phyloP scores from a whole-genome alignment of 2,888 invertebrate genomes.

The Notodonta ziczac region DNA sequence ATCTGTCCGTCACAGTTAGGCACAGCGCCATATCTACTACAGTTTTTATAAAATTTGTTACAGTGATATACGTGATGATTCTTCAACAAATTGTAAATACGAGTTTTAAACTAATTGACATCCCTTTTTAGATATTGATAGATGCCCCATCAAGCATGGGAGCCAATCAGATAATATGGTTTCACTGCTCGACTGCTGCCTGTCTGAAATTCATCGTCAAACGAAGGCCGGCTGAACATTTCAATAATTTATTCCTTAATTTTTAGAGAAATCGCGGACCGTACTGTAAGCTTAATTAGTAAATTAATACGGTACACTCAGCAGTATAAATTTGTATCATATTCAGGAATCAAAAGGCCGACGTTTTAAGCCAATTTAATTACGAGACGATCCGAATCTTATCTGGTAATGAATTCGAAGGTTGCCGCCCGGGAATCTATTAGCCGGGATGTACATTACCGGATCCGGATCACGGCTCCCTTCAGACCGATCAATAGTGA shows the following conservation, averaged over 20 bases:
- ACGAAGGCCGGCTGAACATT: not conserved
- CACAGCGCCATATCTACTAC: no score
- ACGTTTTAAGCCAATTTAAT: slow-evolving; percentile 37
- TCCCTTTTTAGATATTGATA: no score
- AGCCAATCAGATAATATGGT: no score
- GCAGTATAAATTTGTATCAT: slow-evolving; percentile 5
- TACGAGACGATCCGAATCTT: slow-evolving; percentile 30
- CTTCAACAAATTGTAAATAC: no score
- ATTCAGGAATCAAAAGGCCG: slow-evolving; percentile 9
- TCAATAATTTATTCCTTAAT: not conserved
- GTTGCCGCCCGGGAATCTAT: slow-evolving; percentile 15
- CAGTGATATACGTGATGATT: no score
- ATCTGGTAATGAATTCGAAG: slow-evolving; percentile 31
- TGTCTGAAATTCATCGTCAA: no score
- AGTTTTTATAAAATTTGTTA: no score
- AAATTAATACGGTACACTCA: not conserved
- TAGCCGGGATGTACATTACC: slow-evolving; percentile 19
- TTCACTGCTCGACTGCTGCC: no score
- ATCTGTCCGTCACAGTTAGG: no score
- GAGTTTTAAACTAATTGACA: no score
- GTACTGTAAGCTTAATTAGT: not conserved
- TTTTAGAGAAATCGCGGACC: not conserved
- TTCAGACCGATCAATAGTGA: slow-evolving; percentile 8
- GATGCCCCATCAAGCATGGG: no score
- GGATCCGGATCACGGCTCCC: slow-evolving; percentile 10